phyloP scores from a whole-genome alignment of 2,888 invertebrate genomes.

The Neelides folsomi region DNA sequence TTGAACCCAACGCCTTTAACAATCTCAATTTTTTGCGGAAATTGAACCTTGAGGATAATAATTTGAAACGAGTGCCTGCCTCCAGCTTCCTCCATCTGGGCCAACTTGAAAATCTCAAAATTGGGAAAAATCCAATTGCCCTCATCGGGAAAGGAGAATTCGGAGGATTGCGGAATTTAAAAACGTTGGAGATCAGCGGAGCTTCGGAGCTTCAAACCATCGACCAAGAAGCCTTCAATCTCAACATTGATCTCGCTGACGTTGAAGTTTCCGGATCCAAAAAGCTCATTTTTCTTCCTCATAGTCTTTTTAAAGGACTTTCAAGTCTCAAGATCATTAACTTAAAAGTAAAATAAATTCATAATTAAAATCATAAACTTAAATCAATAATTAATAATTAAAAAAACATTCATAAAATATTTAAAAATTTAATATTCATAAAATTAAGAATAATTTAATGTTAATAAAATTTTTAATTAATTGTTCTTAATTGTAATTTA shows the following conservation, averaged over 20 bases:
- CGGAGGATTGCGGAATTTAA: conserved; percentile 57
- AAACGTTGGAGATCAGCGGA: conserved; percentile 62
- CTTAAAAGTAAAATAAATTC: conserved; percentile 40
- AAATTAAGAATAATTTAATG: neutral
- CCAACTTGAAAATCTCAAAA: conserved; percentile 62
- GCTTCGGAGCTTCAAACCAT: conserved; percentile 58
- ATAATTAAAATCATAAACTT: neutral
- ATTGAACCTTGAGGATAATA: conserved; percentile 67
- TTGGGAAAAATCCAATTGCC: conserved; percentile 70
- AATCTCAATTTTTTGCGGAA: conserved; percentile 50
- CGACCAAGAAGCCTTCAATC: conserved; percentile 62
- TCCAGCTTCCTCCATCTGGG: conserved; percentile 46
- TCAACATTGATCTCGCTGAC: conserved; percentile 67
- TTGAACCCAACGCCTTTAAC: conserved; percentile 60
- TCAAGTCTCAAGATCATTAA: conserved; percentile 64
- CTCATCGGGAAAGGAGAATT: conserved; percentile 59
- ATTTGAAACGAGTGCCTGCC: conserved; percentile 59
- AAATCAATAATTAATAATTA: too few species aligned
- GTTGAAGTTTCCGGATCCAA: conserved; percentile 64
- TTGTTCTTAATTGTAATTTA: conserved; percentile 10
- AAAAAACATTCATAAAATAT: neutral
- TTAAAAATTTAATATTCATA: neutral
- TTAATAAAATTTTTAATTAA: neutral
- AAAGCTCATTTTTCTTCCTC: conserved; percentile 56
- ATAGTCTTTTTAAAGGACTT: conserved; percentile 60